A percentile compares a stretch with the other conserved stretches of the same genome.
These are phyloP conservation scores for Hydra vulgaris DNA, from an alignment of 30 jellyfish, hydroid and myxozoan genomes.

Conservation along the genomic window DNA sequence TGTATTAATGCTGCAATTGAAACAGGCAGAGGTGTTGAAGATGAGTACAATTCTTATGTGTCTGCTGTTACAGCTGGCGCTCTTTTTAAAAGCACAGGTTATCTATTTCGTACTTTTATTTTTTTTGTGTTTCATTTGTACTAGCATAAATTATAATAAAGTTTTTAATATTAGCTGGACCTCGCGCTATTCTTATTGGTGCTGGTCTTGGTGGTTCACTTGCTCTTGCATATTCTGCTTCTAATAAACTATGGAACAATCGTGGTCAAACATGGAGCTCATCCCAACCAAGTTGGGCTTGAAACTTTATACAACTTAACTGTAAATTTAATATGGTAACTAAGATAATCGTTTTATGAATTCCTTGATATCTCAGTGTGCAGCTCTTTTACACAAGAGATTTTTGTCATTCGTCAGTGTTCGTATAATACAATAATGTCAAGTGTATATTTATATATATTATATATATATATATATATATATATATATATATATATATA, in stretches of 20 bases:
- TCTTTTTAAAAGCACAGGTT: constrained; percentile 78
- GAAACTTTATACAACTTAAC: too few species aligned
- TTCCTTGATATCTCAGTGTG: too few species aligned
- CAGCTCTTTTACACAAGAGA: too few species aligned
- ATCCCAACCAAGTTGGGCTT: constrained; percentile 96
- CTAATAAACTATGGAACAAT: constrained; percentile 74
- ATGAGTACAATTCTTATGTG: constrained; percentile 71
- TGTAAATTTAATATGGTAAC: too few species aligned
- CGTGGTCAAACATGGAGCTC: constrained; percentile 90
- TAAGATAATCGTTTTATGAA: too few species aligned
- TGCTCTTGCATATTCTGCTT: constrained; percentile 60
- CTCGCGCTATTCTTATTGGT: constrained; percentile 85
- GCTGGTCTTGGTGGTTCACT: constrained; percentile 82
- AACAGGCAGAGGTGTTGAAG: constrained; percentile 84
- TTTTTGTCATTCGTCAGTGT: too few species aligned
- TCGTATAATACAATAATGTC: too few species aligned
- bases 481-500: too few species aligned
- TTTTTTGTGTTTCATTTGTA: too few species aligned
- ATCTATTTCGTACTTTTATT: not conserved
- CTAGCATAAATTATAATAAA: too few species aligned
- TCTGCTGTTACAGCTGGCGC: constrained; percentile 94
- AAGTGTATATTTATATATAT: too few species aligned
- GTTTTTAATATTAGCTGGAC: constrained; percentile 62
- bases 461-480: too few species aligned
- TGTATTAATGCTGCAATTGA: constrained; percentile 67